Evolutionary conservation across 1,140 invertebrate genomes (phyloP), one percentile per base, ranked within the genome.

Genomic region (Zaprionus davidi): DNA sequence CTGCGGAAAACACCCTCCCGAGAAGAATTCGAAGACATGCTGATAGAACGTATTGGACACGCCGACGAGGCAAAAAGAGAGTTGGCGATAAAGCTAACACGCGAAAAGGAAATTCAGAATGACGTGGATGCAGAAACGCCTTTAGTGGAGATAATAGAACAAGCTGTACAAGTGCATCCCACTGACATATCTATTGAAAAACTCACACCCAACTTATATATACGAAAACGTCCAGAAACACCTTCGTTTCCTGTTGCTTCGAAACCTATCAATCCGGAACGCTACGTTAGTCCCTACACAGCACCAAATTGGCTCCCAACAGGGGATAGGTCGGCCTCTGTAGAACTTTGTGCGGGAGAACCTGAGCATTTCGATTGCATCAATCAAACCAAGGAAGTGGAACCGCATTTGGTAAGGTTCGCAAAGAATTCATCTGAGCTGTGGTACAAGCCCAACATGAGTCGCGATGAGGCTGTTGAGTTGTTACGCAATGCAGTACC

Each of bases 401-500:
- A 97, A n/a, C 96, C 97, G 26, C 97, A 96, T 71, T 96, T 98
- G 85, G 98, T 99, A 12, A 96, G 97, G 84, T 99, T 99, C 93
- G 98, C 99, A 1, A 95, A 97, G 75, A 98, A 99, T 93, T 98
- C 97, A 64, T 97, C 96, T 59, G 97, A 97, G 91, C 99, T 95
- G 93, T 99, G 98, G 99, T 99, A 99, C 93, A 99, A 99, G 92
- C 97, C 98, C 11, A 96, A 96, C 81, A 99, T 99, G 79, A 96
- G 96, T 11, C 94, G 98, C 69, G 98, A 99, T 93, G 98, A 99
- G 97, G 98, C 98, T 53, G 98, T 99, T 75, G 94, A 94, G 53
- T 95, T 99, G 90, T 93, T 99, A 41, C 96, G 96, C 77, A 96
- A 98, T 80, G 96, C 97, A 79, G 94, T 95, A 34, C 96, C 98